Base-by-base conservation (phyloP, 2,888 invertebrate species). In the Ceriagrion tenellum region DNA sequence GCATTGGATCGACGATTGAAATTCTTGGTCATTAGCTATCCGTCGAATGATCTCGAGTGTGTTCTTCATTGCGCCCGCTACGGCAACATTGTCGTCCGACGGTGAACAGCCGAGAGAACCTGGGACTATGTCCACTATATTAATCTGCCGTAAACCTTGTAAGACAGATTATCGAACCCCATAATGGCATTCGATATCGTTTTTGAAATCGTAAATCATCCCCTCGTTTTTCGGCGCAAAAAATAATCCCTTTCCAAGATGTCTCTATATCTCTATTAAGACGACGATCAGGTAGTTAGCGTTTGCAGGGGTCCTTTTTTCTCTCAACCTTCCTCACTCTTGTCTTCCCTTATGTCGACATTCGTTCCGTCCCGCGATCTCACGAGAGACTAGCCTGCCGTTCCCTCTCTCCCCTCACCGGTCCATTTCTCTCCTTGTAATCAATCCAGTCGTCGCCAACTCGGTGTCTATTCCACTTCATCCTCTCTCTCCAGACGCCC, bases 181-280 rank as follows among this genome's bases (percentile, higher is more conserved):
- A 93, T 93, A 93, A 69, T n/a, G 63, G 16, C 55, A 26, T 55
- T 47, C 23, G 55, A 47, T 89, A 47, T 47, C 89, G 55, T 55
- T 23, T 89, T 20, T 2, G 47, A 55, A n/a, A 55, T 89, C 55
- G 10, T 89, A 55, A 89, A 89, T 89, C 47, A 89, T 89, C 40
- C 55, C 2, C 40, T 55, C 26, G 55, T 81, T 35, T 81, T 81
- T 35, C 59, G 59, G 59, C 0, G 90, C 56, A 56, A 91, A 59
- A 91, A 91, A 59, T 91, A 23, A 90, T 56, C 69, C n/a, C 26
- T 69, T 26, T 81, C 81, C 18, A n/a, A 81, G 30, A 35, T 30
- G 12, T 81, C 81, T 16, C 30, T 35, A 93, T 47, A n/a, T 74
- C 93, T 93, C 93, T 93, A 93, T 93, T 74, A 93, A 93, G 93